Evolutionary conservation across 2,113 vertebrate species (phyloP), one percentile per base, ranked within the genome.

Genomic region (Eira barbara): DNA sequence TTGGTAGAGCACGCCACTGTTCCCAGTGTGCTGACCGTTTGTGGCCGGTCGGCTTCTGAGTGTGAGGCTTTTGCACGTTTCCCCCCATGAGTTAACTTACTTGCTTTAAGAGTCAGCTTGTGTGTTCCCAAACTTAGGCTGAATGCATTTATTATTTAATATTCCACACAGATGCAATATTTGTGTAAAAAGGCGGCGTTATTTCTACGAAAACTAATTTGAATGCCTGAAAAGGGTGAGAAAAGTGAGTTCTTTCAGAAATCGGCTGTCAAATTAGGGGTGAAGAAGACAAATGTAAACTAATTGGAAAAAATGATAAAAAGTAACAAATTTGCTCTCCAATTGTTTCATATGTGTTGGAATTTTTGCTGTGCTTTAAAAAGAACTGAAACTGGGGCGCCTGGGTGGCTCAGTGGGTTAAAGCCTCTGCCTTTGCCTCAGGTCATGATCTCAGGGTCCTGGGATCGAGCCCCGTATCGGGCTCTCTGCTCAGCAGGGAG

Each of bases 191-290:
- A 81, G 15, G n/a, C n/a, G 31, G 42, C 65, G 1, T 74, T 88
- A 14, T n/a, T 95, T 71, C 42, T 93, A 73, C 1, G 20, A 92
- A 92, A 81, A 69, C 14, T 65, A 83, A 42, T 23, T 57, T 83
- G 79, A 86, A 52, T 67, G 47, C 15, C 34, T 92, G 92, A 20
- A 23, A 61, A 89, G 36, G 55, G 8, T 74, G n/a, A 82, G 29
- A 63, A 93, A 55, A 65, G 34, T 10, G 5, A 88, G 55, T 91
- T 93, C 36, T 91, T 81, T 93, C 45, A 63, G 73, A 96, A 94
- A 82, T 74, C 76, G 59, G 4, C 39, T 79, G 17, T 95, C 36
- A 71, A 49, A 15, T 57, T 95, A 61, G 69, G 7, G 25, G 20
- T 52, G 59, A 93, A 65, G 29, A 82, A 94, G 34, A 73, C 34